phyloP scores from a whole-genome alignment of 2,113 vertebrate genomes.

The Ptilorrhoa leucosticta region DNA sequence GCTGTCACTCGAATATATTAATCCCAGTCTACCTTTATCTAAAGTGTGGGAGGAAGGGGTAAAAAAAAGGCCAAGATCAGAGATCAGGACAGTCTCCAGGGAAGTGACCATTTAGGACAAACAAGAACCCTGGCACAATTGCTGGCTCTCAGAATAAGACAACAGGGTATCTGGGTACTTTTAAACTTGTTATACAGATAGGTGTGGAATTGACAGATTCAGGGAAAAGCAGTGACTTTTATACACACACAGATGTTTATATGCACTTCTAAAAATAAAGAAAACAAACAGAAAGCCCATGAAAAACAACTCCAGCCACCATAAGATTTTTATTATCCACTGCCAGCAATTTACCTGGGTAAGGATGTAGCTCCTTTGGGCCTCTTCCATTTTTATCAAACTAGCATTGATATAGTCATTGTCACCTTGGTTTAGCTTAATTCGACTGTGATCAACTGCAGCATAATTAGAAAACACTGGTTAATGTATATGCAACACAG shows the following conservation, averaged over 20 bases:
- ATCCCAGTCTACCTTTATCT: slow-evolving; percentile 14
- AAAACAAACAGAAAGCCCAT: not conserved
- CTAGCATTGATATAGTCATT: slow-evolving; percentile 98
- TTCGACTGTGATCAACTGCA: slow-evolving; percentile 97
- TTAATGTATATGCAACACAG: not conserved
- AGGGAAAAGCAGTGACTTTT: not conserved
- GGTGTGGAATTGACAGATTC: not conserved
- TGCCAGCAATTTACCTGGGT: slow-evolving; percentile 85
- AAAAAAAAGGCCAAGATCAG: not conserved
- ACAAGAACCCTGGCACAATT: not conserved
- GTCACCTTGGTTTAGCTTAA: slow-evolving; percentile 86
- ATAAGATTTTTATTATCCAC: not conserved
- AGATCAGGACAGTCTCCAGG: not conserved
- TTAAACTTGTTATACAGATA: not conserved
- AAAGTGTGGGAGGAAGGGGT: not conserved
- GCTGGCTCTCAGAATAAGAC: not conserved
- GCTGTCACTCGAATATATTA: not conserved
- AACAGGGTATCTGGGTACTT: not conserved
- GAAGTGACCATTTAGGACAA: not conserved
- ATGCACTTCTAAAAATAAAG: not conserved
- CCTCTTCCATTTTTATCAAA: slow-evolving; percentile 92
- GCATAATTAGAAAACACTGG: slow-evolving; percentile 36
- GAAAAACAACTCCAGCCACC: not conserved
- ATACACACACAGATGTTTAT: not conserved
- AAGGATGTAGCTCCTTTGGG: slow-evolving; percentile 94